A percentile compares a stretch with the other conserved stretches of the same genome.
Conservation (phyloP, 2,888 invertebrate genomes). For the Leptinotarsa tumamoca region DNA sequence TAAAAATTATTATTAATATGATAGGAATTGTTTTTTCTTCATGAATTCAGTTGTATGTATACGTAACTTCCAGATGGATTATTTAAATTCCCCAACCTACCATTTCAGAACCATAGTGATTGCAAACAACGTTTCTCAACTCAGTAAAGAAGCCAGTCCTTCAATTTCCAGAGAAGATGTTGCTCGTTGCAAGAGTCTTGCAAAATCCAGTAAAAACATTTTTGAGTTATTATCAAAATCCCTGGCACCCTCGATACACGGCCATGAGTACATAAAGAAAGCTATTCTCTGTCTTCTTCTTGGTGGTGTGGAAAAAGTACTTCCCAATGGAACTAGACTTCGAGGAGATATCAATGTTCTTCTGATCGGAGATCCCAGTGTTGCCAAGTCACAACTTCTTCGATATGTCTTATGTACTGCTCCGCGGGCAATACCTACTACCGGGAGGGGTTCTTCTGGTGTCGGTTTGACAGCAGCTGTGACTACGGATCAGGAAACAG, state of each 20-base stretch:
- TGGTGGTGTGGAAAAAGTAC: conserved; percentile 94
- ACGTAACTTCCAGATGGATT: background rate
- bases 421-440: conserved; percentile 95
- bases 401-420: conserved; percentile 95
- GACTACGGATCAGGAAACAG: conserved; percentile 94
- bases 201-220: conserved; percentile 80
- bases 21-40: background rate
- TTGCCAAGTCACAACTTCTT: conserved; percentile 96
- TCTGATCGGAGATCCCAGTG: conserved; percentile 96
- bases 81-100: too few species aligned
- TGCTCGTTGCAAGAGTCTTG: conserved; percentile 85
- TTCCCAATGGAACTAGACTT: conserved; percentile 91
- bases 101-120: conserved; percentile 86
- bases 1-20: background rate
- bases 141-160: conserved; percentile 88
- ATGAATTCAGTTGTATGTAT: background rate
- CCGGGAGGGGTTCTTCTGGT: conserved; percentile 97
- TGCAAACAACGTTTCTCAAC: conserved; percentile 90
- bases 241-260: conserved; percentile 97
- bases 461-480: conserved; percentile 99
- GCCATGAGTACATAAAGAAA: conserved; percentile 95
- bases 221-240: conserved; percentile 92
- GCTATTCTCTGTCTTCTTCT: conserved; percentile 94
- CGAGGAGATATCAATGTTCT: conserved; percentile 75
- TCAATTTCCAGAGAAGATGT: conserved; percentile 89